Base-by-base conservation (phyloP, 2,113 vertebrate species). In the Neogobius melanostomus region DNA sequence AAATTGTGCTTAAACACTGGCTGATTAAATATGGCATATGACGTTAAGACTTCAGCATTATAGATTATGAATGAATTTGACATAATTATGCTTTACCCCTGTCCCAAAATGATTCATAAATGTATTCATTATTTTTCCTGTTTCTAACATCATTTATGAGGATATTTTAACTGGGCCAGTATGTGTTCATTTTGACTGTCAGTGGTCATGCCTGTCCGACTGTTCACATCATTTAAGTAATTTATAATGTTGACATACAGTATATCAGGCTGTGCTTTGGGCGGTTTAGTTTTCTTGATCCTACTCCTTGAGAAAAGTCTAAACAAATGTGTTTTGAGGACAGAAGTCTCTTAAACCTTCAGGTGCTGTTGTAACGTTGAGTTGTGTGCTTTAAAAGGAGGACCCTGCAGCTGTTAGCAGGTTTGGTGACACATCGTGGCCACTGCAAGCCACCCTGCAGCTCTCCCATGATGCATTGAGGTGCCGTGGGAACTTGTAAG, bases 371-470 rank as follows among this genome's bases (percentile, higher is more conserved):
- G 67, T 83, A 80, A 74, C 84, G 81, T 53, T 80, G 85, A 88
- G 70, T 81, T 79, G 73, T 86, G 82, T 46, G 69, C 69, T 86
- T 88, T 65, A 74, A 91, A 87, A 92, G 90, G 80, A 87, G 90
- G 90, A 80, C 14, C 82, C 85, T 16, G 1, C 43, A 88, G 90
- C 86, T 82, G 80, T 84, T 89, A 87, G 90, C 89, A 86, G 76
- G 75, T 83, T 86, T 75, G 56, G 49, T 87, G 83, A 90, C 77
- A 71, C 85, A 86, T 83, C 81, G 63, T 49, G 66, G 62, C 70
- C 65, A 56, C 36, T 67, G 54, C 47, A 79, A 74, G 70, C 57
- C 67, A 65, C 82, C 82, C 74, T 75, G 9, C 72, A 82, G 84
- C 71, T 67, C 74, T 88, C 81, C 89, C 84, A 74, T 85, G 87